Evolutionary conservation across 2,113 vertebrate genomes (phyloP), one percentile per base, ranked within the genome.

Genomic region (Galeopterus variegatus): DNA sequence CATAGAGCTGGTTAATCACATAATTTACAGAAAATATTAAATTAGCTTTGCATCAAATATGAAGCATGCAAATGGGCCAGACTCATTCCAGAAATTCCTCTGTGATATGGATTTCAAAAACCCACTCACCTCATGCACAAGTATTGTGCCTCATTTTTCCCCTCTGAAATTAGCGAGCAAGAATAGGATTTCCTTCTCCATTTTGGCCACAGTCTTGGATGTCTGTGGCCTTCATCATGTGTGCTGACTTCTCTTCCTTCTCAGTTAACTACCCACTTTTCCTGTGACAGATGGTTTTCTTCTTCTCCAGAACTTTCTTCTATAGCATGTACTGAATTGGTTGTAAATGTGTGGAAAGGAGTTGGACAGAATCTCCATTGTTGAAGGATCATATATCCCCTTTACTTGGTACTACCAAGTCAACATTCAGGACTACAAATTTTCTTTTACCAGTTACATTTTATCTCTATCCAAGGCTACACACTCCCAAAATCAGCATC

Each of bases 211-310:
- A 31, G 5, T 3, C 9, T 23, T 9, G n/a, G 82, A 48, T 36
- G 24, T 67, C 56, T 15, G 41, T 9, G 8, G 3, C 36, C 26
- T 3, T 52, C 6, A 0, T 8, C 14, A 1, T 1, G 0, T 14
- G 2, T 77, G 12, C 13, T 33, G 24, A 41, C 2, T 1, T 1
- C 5, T 73, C 33, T 75, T 76, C 45, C 54, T 72, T 48, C 28
- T 12, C 33, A 14, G 15, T 17, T 17, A 8, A 11, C 33, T 50
- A 3, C 14, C 3, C 3, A 1, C 48, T 64, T n/a, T 41, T 92
- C 45, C 33, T 24, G 18, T 60, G 62, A 64, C 14, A 65, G 2
- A 6, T 13, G 3, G 33, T 18, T 41, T 60, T 64, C 21, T 48
- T 80, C 62, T 45, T 60, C 41, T 48, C 5, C 15, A 69, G 31